Evolutionary conservation across 2,797 vertebrate species (phyloP).

Genomic region (Nannoperca obscura): DNA sequence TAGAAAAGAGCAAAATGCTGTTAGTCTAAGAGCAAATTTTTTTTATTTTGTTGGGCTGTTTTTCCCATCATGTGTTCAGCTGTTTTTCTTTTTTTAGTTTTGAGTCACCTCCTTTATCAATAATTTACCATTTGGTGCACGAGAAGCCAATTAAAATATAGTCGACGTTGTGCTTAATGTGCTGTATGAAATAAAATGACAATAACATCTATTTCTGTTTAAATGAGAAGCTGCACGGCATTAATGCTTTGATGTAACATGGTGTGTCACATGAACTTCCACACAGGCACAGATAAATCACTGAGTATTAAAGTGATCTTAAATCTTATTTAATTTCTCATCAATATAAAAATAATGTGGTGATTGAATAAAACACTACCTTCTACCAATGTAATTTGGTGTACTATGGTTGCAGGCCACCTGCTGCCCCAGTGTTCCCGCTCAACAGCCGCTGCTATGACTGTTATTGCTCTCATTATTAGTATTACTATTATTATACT

Average conservation of each 20-base stretch:
- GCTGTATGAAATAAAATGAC: conserved; percentile 31
- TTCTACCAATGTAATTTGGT: too few relatives aligned
- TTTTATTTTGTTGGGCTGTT: conserved; percentile 6
- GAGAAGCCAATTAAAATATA: conserved; percentile 54
- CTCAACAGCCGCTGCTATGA: too few relatives aligned
- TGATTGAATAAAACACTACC: neutral
- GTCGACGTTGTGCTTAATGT: conserved; percentile 40
- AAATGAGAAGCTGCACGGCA: conserved; percentile 27
- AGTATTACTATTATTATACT: too few relatives aligned
- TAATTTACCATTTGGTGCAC: conserved; percentile 54
- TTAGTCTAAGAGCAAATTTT: neutral
- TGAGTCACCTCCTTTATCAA: conserved; percentile 30
- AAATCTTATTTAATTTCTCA: neutral
- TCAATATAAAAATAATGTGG: neutral
- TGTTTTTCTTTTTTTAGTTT: conserved; percentile 14
- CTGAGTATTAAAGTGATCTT: neutral
- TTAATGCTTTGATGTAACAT: conserved; percentile 5
- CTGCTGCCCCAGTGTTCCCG: too few relatives aligned
- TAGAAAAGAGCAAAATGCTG: neutral
- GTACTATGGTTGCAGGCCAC: too few relatives aligned
- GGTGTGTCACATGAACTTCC: neutral
- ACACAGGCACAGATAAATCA: neutral
- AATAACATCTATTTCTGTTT: conserved; percentile 43
- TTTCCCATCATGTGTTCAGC: conserved; percentile 23
- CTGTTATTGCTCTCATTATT: too few relatives aligned